Base-by-base conservation (phyloP, 2,888 invertebrate species). In the Galerucella calmariensis region DNA sequence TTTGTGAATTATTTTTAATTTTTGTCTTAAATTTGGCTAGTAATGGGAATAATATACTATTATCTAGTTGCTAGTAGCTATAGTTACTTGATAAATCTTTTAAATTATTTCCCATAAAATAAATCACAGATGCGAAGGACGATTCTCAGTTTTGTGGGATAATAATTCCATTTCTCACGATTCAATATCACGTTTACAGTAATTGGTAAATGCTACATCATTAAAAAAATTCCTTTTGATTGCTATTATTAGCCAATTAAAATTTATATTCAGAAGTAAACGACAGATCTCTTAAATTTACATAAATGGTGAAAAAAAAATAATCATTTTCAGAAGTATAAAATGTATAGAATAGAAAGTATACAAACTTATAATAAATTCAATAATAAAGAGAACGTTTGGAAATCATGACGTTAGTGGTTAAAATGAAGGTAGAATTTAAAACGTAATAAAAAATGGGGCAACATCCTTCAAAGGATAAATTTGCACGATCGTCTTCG, bases 391-490 rank as follows among this genome's bases (percentile, higher is more conserved):
- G 63, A 46, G 16, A 65, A 12, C 5, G 12, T 16, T 46, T 61
- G 61, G 61, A 27, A 61, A 35, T 65, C 46, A 65, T 65, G 63
- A 65, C 63, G 16, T 16, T 46, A 20, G 16, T 46, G 44, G 16
- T 14, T 61, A 35, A 61, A 35, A 61, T 61, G 61, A n/a, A 24
- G 59, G 35, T 12, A 59, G 11, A 59, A 11, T 24, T 59, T 24
- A 59, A 2, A 27, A 59, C 14, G n/a, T 61, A 61, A 35, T 35
- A 27, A 20, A 67, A 88, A 86, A 94, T 94, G 94, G 94, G 94
- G 82, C 93, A 93, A 80, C 92, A 93, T 88, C 92, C 93, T 84
- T 93, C 93, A 75, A 94, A 93, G 89, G 93, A 93, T 88, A 93
- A 93, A 88, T 89, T 93, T 79, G 90, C 91, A 83, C 90, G 92